These are phyloP conservation scores for Chironex yamaguchii DNA, from an alignment of 30 jellyfish, hydroid and myxozoan species.

Conservation along the genomic window DNA sequence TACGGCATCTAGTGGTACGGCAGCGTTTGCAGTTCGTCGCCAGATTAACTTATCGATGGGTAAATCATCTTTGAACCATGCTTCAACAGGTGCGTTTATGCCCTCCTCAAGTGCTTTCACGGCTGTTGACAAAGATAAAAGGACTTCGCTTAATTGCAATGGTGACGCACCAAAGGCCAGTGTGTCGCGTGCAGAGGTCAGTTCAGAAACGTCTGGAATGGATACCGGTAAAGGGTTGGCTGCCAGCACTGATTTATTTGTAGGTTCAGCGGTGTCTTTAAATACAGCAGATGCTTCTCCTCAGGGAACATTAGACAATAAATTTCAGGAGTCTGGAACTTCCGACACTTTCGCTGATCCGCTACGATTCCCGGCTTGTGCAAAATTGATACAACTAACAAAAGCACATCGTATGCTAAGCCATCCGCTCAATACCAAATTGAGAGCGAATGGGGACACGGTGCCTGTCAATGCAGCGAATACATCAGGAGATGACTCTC, in stretches of 20 bases:
- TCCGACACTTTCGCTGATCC: conserved; percentile 64
- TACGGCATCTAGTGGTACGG: background rate
- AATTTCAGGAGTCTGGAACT: background rate
- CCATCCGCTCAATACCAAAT: too few relatives aligned
- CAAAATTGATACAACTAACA: conserved; percentile 87
- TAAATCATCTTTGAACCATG: background rate
- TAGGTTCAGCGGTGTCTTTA: background rate
- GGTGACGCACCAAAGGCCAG: background rate
- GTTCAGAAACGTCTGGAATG: background rate
- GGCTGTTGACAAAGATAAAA: background rate
- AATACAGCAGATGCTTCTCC: background rate
- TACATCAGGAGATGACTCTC: background rate
- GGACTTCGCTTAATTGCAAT: too few relatives aligned
- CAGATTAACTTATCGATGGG: background rate
- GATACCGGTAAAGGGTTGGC: background rate
- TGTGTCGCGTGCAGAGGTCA: background rate
- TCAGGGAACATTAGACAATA: background rate
- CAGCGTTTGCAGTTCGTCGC: background rate
- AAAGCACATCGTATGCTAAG: conserved; percentile 68
- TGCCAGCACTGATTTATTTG: background rate
- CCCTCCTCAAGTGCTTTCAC: background rate
- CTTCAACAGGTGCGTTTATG: background rate
- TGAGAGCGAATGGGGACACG: background rate
- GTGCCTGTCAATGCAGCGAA: background rate
- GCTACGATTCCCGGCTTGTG: conserved; percentile 93